Conservation (phyloP, 2,797 vertebrate species). For the Enoplosus armatus region DNA sequence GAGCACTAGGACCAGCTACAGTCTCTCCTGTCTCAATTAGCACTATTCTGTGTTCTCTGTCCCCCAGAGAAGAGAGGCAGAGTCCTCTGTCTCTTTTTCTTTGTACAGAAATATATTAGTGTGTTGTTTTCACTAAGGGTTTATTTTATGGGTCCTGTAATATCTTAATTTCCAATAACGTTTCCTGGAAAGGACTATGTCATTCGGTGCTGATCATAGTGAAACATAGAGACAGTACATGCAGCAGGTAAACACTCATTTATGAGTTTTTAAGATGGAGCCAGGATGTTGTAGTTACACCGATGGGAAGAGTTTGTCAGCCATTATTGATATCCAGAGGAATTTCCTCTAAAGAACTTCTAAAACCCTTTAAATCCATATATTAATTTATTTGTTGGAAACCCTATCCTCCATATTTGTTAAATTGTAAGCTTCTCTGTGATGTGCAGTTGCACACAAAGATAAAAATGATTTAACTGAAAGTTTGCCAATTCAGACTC, state of each 20-base stretch:
- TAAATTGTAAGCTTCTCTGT: background rate
- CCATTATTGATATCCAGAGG: background rate
- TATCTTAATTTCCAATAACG: background rate
- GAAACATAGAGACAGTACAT: background rate
- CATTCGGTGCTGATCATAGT: constrained; percentile 3
- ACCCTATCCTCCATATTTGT: background rate
- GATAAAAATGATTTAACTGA: background rate
- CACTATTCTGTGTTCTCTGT: constrained; percentile 41
- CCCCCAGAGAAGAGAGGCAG: constrained; percentile 12
- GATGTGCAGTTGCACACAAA: background rate
- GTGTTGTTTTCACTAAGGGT: background rate
- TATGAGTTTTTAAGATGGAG: background rate
- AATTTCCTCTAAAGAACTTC: background rate
- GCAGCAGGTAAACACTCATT: background rate
- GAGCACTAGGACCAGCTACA: constrained; percentile 53
- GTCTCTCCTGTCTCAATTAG: constrained; percentile 69
- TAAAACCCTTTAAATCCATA: background rate
- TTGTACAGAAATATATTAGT: background rate
- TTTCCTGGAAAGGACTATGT: background rate
- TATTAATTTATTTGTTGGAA: background rate
- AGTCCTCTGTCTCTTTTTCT: background rate
- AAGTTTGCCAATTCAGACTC: background rate
- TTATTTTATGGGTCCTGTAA: background rate
- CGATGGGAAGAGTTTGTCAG: background rate
- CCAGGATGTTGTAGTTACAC: background rate